These are phyloP conservation scores for Pseudopodoces humilis DNA, from an alignment of 2,113 vertebrate genomes.

Conservation along the genomic window DNA sequence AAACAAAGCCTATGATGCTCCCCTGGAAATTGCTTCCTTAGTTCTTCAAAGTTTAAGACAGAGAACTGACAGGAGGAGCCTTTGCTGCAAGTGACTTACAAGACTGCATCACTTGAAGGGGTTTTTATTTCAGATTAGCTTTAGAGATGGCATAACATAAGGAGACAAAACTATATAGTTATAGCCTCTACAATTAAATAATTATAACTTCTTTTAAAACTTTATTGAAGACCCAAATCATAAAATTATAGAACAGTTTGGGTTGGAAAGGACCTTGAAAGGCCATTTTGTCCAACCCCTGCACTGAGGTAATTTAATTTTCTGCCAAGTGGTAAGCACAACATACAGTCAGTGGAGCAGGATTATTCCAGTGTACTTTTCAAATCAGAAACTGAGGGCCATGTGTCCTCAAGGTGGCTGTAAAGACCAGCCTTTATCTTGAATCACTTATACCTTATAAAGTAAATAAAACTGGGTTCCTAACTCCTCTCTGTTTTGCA, in stretches of 20 bases:
- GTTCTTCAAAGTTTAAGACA: not conserved
- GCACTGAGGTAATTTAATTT: not conserved
- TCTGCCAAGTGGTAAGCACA: accelerated
- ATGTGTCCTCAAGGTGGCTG: not conserved
- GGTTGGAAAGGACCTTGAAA: not conserved
- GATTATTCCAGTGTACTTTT: not conserved
- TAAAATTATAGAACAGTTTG: not conserved
- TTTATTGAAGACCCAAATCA: not conserved
- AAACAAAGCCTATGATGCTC: not conserved
- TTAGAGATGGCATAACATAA: not conserved
- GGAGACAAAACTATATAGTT: not conserved
- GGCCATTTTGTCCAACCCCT: not conserved
- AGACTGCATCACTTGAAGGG: not conserved
- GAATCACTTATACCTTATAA: not conserved
- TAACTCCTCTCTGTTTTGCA: not conserved
- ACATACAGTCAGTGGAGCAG: not conserved
- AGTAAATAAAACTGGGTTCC: not conserved
- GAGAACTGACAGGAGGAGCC: not conserved
- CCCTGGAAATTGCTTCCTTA: not conserved
- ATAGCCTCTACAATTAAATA: not conserved
- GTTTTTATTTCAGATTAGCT: not conserved
- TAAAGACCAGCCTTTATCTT: not conserved
- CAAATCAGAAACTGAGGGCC: not conserved
- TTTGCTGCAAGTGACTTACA: not conserved
- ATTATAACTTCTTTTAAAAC: not conserved